These are phyloP conservation scores for Varecia variegata DNA, from an alignment of 2,797 vertebrate species.

Conservation along the genomic window DNA sequence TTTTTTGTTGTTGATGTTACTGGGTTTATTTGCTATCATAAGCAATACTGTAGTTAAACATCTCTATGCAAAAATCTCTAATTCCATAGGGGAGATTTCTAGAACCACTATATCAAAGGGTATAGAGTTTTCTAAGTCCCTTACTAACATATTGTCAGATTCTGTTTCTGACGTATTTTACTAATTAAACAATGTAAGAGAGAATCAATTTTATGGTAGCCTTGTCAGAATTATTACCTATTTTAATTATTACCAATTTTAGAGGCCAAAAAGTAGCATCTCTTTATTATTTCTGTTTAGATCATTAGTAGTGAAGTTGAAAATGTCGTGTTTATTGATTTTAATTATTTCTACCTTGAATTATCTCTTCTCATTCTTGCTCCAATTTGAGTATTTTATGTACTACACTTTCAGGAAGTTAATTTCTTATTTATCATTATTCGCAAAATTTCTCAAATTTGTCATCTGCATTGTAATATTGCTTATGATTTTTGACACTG, in stretches of 20 bases:
- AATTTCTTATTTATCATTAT: not conserved
- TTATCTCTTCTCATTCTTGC: not conserved
- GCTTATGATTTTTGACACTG: not conserved
- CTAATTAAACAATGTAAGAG: not conserved
- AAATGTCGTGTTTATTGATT: slow-evolving; percentile 19
- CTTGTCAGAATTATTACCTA: not conserved
- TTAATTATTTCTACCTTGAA: not conserved
- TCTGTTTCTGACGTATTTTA: not conserved
- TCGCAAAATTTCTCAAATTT: not conserved
- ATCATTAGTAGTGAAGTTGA: not conserved
- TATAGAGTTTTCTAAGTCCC: not conserved
- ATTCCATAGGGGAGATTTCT: not conserved
- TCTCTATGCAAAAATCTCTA: not conserved
- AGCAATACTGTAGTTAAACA: not conserved
- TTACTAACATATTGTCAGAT: not conserved
- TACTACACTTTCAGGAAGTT: not conserved
- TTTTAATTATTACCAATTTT: slow-evolving; percentile 13
- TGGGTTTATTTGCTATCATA: not conserved
- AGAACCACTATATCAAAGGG: not conserved
- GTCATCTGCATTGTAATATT: not conserved
- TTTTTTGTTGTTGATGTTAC: not conserved
- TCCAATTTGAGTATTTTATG: not conserved
- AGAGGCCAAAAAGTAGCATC: not conserved
- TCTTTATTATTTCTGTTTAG: not conserved
- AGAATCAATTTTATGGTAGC: not conserved